Percentiles rank a stretch among this genome's conserved stretches.
Evolutionary conservation across 2,797 vertebrate genomes (phyloP).

Genomic region (Apogon hyalosoma): DNA sequence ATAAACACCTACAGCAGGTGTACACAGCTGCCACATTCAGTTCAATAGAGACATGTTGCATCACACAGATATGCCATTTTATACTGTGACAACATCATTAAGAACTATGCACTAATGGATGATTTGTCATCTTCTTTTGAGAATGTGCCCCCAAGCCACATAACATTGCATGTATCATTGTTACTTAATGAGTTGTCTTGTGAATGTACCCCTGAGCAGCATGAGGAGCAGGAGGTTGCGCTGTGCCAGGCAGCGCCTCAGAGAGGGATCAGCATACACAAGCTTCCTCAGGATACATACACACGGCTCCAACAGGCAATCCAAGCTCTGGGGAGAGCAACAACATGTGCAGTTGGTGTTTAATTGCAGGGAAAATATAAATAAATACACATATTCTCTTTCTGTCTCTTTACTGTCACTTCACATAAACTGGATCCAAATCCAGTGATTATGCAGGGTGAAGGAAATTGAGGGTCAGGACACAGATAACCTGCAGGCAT

Average conservation of each 20-base stretch:
- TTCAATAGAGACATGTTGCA: constrained; percentile 61
- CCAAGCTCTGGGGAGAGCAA: constrained; percentile 81
- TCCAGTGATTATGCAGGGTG: constrained; percentile 26
- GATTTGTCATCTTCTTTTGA: constrained; percentile 53
- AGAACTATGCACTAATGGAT: constrained; percentile 55
- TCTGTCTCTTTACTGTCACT: constrained; percentile 38
- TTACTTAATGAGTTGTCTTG: constrained; percentile 76
- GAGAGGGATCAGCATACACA: constrained; percentile 86
- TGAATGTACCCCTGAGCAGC: constrained; percentile 89
- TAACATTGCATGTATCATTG: constrained; percentile 46
- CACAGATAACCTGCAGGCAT: constrained; percentile 44
- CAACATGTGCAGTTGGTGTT: constrained; percentile 52
- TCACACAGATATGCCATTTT: constrained; percentile 61
- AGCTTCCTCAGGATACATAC: constrained; percentile 90
- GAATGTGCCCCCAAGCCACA: constrained; percentile 51
- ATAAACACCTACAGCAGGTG: background rate
- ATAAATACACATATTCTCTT: constrained; percentile 29
- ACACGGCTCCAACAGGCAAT: constrained; percentile 87
- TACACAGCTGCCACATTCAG: constrained; percentile 10
- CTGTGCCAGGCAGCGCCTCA: constrained; percentile 87
- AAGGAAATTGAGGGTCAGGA: constrained; percentile 18
- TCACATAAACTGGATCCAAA: constrained; percentile 27
- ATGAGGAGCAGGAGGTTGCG: constrained; percentile 84
- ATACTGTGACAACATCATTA: constrained; percentile 63
- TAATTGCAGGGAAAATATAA: constrained; percentile 60